Percentiles rank a stretch among this genome's conserved stretches.
These are phyloP conservation scores for Alloscopus bannaensis DNA, from an alignment of 2,888 invertebrate species.

Conservation along the genomic window DNA sequence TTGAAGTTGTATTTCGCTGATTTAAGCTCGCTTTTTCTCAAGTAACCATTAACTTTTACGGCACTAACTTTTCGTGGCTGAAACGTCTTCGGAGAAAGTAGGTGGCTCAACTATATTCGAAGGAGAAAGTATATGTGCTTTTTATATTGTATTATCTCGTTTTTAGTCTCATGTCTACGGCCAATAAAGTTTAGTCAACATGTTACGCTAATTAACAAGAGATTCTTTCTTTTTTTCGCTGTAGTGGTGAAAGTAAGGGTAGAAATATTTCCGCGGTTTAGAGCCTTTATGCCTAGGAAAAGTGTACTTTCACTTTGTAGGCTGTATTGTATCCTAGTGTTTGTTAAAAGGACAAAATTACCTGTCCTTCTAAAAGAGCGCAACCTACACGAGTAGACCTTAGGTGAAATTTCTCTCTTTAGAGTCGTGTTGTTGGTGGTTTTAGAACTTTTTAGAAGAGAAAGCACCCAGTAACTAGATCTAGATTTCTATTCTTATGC, in stretches of 20 bases:
- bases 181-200: constrained; percentile 46
- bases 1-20: constrained; percentile 28
- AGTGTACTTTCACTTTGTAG: constrained; percentile 32
- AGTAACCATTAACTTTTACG: constrained; percentile 49
- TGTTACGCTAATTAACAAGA: constrained; percentile 47
- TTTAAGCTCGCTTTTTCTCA: too few relatives aligned
- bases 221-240: constrained; percentile 44
- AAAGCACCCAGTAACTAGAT: constrained; percentile 20
- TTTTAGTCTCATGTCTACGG: constrained; percentile 28
- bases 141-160: not conserved
- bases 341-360: constrained; percentile 52
- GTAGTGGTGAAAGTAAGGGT: too few relatives aligned
- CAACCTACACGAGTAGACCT: constrained; percentile 26
- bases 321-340: constrained; percentile 23
- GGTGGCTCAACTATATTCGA: not conserved
- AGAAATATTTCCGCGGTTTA: too few relatives aligned
- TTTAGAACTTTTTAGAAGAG: constrained; percentile 38
- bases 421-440: constrained; percentile 28
- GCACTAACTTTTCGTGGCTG: constrained; percentile 35
- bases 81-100: not conserved
- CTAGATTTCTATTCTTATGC: constrained; percentile 20
- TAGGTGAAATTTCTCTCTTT: constrained; percentile 14
- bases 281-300: too few relatives aligned
- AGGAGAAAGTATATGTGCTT: not conserved
- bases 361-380: constrained; percentile 32